These are phyloP conservation scores for Galerucella calmariensis DNA, from an alignment of 2,888 invertebrate species.

Conservation along the genomic window DNA sequence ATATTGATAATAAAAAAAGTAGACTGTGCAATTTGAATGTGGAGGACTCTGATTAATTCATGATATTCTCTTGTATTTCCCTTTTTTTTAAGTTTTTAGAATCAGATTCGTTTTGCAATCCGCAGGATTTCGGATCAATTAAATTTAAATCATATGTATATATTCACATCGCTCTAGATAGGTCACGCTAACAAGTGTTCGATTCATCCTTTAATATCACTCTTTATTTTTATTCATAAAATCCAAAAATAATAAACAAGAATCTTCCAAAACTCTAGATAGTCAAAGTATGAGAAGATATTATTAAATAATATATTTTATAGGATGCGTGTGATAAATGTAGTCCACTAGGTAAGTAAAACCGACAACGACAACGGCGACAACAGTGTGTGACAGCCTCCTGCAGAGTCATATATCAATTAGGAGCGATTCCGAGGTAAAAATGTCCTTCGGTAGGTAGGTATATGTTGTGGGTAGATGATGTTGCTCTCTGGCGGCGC, in stretches of 20 bases:
- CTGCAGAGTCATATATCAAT: conserved; percentile 60
- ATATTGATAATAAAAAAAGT: background rate
- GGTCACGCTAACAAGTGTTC: too few species aligned
- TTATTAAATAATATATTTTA: conserved; percentile 18
- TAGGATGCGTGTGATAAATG: conserved; percentile 1
- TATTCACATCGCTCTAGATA: too few species aligned
- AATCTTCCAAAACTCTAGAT: too few species aligned
- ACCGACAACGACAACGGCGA: conserved; percentile 29
- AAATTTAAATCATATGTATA: too few species aligned
- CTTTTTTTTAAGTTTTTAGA: conserved; percentile 5
- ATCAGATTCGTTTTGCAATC: too few species aligned
- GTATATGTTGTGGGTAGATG: conserved; percentile 52
- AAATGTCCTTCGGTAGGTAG: conserved; percentile 46
- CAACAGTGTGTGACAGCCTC: conserved; percentile 47
- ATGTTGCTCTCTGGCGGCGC: conserved; percentile 41
- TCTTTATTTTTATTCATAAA: too few species aligned
- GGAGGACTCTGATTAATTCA: conserved; percentile 20
- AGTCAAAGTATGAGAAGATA: too few species aligned
- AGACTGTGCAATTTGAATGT: conserved; percentile 19
- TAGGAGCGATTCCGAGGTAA: conserved; percentile 53
- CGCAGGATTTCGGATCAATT: too few species aligned
- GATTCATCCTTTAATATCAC: too few species aligned
- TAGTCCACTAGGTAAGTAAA: conserved; percentile 12
- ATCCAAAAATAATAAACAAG: too few species aligned
- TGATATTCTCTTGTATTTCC: conserved; percentile 16